phyloP scores from a whole-genome alignment of 2,113 vertebrate genomes.

The Apeltes quadracus region DNA sequence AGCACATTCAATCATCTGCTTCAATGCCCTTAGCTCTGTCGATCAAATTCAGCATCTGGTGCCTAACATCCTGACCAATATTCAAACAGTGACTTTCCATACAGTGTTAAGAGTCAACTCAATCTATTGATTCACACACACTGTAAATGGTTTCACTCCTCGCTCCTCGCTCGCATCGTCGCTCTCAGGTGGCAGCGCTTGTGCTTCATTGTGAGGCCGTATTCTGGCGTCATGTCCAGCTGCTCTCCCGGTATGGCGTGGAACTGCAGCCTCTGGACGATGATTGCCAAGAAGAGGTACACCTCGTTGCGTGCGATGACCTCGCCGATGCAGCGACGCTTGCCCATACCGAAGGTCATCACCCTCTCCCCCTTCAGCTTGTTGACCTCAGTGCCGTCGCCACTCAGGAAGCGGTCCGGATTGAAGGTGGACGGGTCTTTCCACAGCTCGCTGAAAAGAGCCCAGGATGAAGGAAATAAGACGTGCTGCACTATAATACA shows the following conservation, averaged over 20 bases:
- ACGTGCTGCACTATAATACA: neutral
- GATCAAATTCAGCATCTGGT: constrained; percentile 18
- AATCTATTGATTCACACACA: neutral
- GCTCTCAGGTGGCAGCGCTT: constrained; percentile 83
- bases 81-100: constrained; percentile 5
- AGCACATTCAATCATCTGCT: constrained; percentile 15
- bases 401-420: constrained; percentile 87
- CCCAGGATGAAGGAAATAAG: constrained; percentile 5
- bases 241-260: constrained; percentile 61
- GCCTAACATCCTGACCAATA: constrained; percentile 41
- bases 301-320: constrained; percentile 87
- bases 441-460: constrained; percentile 85
- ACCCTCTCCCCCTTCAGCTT: constrained; percentile 84
- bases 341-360: constrained; percentile 87
- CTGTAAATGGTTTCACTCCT: constrained; percentile 47
- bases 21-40: constrained; percentile 21
- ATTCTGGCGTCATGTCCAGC: constrained; percentile 87
- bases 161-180: constrained; percentile 51
- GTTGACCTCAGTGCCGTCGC: constrained; percentile 75
- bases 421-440: constrained; percentile 86
- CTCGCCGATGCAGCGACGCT: constrained; percentile 89
- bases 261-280: constrained; percentile 89
- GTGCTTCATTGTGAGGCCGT: constrained; percentile 91
- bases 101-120: constrained; percentile 22
- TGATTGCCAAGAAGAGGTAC: constrained; percentile 88